phyloP scores from a whole-genome alignment of 2,888 invertebrate genomes.

The Dicranocentrus wangi region DNA sequence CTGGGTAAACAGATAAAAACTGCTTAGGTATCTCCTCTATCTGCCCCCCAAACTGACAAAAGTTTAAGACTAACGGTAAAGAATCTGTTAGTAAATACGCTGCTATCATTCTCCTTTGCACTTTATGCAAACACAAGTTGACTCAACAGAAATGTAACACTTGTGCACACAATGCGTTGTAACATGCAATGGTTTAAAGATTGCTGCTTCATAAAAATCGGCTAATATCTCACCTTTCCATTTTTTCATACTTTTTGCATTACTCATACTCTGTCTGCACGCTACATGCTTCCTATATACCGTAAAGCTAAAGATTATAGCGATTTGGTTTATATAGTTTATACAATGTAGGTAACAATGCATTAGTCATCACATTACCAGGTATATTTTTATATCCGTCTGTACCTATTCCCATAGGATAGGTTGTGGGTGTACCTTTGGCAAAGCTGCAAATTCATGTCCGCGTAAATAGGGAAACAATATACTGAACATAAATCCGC shows the following conservation, averaged over 20 bases:
- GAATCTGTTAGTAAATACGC: not conserved
- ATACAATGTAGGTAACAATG: not conserved
- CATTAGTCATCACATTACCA: slow-evolving; percentile 1
- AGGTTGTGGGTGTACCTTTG: not conserved
- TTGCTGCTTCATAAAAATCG: slow-evolving; percentile 5
- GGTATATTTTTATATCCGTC: slow-evolving; percentile 7
- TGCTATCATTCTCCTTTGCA: not conserved
- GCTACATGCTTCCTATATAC: not conserved
- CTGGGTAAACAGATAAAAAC: not conserved
- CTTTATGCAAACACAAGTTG: too few relatives aligned
- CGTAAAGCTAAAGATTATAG: not conserved
- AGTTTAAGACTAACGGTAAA: slow-evolving; percentile 13
- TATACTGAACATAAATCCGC: not conserved
- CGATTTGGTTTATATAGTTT: not conserved
- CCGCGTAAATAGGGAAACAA: too few relatives aligned
- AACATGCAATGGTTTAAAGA: not conserved
- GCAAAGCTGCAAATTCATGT: slow-evolving; percentile 14
- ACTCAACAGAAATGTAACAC: slow-evolving; percentile 19
- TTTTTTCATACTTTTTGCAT: slow-evolving; percentile 27
- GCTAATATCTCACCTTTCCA: slow-evolving; percentile 20
- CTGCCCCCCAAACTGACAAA: slow-evolving; percentile 17
- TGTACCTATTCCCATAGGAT: slow-evolving; percentile 24
- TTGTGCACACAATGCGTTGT: not conserved
- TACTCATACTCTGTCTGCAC: slow-evolving; percentile 32
- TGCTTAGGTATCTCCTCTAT: not conserved